Evolutionary conservation across 1,140 invertebrate genomes (phyloP), one percentile per base, ranked within the genome.

Genomic region (Potamilus streckersoni): DNA sequence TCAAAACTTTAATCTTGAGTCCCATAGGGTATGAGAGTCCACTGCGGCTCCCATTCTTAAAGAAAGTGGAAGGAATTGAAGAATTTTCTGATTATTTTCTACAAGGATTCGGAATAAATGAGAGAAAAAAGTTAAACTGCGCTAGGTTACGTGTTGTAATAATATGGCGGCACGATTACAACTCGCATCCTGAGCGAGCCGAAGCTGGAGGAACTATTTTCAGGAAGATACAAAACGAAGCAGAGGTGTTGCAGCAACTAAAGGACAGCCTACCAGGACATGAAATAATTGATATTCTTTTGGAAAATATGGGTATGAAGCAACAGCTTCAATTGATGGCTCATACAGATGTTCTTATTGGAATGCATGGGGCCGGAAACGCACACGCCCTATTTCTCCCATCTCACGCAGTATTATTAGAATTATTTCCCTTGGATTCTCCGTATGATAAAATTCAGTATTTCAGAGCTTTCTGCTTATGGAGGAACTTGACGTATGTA

Each of bases 321-420:
- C 49, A 84, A 16, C 87, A 88, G 76, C 70, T 88, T 38, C 61
- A 81, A 19, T 23, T 82, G 1, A 76, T 88, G n/a, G 67, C 80
- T 63, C 96, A 97, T 82, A 93, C 95, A 1, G 97, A 98, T 90
- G 93, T 99, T 78, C 94, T 98, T 71, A 95, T 98, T 85, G 97
- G 97, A 27, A 98, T 99, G 91, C 98, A 99, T 90, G 97, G 97
- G 20, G 96, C 97, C 76, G 97, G 97, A 0, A 88, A 99, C 23
- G 97, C 97, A 0, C 97, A 99, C 91, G 89, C 97, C 38, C 89
- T 99, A 72, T 98, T 99, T 90, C 90, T 98, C 80, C 97, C 97
- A 1, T 94, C 97, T 88, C 98, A 97, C 95, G 96, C 95, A 55
- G 94, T 93, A 57, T 92, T 98, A 49, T 97, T 99, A 91, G 98